Evolutionary conservation across 2,113 vertebrate species (phyloP), one percentile per base, ranked within the genome.

Genomic region (Anarrhichthys ocellatus): DNA sequence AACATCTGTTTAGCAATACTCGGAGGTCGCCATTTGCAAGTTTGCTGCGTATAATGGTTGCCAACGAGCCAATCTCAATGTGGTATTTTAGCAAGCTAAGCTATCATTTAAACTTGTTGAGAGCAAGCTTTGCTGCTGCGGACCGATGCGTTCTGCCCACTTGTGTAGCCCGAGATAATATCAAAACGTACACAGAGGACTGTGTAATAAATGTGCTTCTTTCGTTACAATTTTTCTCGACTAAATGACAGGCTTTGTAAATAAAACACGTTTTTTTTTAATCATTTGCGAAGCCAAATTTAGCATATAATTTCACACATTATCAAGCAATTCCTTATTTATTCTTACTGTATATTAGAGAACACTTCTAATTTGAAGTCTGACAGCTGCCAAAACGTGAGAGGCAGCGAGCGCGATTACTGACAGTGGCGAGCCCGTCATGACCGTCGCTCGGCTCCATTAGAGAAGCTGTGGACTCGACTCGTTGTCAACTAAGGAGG

Each of bases 41-140:
- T 80, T 59, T 18, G 27, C 52, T 40, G 7, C n/a, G 15, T 20
- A 3, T 6, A 40, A 40, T 34, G 54, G 6, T 61, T 65, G 17
- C 61, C 15, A 70, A 18, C 22, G 27, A 73, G 72, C 40, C 20
- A n/a, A 1, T n/a, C 7, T 38, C 27, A 36, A 1, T 18, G 22
- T 15, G 59, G 40, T 20, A 38, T 44, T 73, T 77, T 63, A 85
- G 82, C 78, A 73, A 27, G 84, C 81, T 67, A 82, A 63, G 87
- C 67, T 88, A 80, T 50, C 2, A 36, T 8, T 36, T 17, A 9
- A 85, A 78, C 36, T 71, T 70, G 40, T 38, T 68, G 52, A 73
- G 44, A 29, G 61, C 1, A 22, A 74, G 18, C 56, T 24, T 68
- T 38, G 38, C 34, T 66, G 8, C 42, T 66, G 8, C 13, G 24